Evolutionary conservation across 1,140 invertebrate species (phyloP), one percentile per base, ranked within the genome.

Genomic region (Drosophila rufa): DNA sequence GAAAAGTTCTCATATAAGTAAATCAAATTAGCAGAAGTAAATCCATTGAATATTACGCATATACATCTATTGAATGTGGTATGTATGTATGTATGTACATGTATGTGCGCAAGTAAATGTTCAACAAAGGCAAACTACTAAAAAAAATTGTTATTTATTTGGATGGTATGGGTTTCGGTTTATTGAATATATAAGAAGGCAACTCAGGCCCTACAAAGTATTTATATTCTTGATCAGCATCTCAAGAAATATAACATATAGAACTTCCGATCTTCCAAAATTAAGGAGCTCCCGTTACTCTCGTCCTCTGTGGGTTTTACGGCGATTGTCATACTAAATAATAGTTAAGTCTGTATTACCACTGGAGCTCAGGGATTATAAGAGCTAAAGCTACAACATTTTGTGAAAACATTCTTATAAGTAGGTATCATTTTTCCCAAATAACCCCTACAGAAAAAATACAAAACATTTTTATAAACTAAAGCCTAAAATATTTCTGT

Each of bases 1-100:
- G 75, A 79, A 86, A 79, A 50, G 66, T 70, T 85, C 68, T 76
- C 47, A 38, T 62, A 27, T 78, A 78, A 78, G 75, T 78, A 58
- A 78, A 69, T 43, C 51, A 70, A 77, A 51, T 78, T 70, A 78
- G 55, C 74, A 68, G 51, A 77, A 55, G 36, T 55, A 38, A 66
- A 76, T 57, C 59, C 70, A 67, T 68, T 68, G 75, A 77, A 75
- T 74, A 75, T 57, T 65, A 64, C 17, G 43, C 47, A 51, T 14
- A 30, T 65, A 38, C 42, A 47, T 25, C 50, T 51, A 40, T 56
- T 38, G 36, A 36, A 42, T 40, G 8, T 60, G 30, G 61, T 36
- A 53, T 68, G 68, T 65, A 22, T 57, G 68, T 65, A 22, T 57
- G 46, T 62, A 15, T 50, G 17, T 51, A 14, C 33, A 53, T 53